Conservation (phyloP, 2,113 vertebrate genomes). For the Cyprinodon brontotheroides region DNA sequence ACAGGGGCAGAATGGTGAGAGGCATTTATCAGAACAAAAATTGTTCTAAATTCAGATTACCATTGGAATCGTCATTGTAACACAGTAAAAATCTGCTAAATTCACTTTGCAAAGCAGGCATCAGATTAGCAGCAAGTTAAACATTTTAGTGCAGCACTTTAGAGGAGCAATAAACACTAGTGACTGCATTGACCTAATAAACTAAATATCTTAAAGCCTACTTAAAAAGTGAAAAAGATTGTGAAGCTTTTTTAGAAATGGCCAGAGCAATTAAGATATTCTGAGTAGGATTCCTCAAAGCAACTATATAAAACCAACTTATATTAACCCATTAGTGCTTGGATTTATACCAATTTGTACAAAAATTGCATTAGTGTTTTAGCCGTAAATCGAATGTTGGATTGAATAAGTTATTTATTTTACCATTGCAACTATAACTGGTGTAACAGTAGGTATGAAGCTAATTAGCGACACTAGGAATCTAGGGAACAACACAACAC, state of each 20-base stretch:
- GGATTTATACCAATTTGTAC: too few relatives aligned
- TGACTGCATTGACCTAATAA: not conserved
- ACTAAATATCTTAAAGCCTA: not conserved
- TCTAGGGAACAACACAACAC: too few relatives aligned
- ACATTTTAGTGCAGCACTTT: not conserved
- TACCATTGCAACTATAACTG: too few relatives aligned
- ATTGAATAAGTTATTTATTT: too few relatives aligned
- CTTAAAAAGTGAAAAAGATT: not conserved
- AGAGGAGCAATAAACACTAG: not conserved
- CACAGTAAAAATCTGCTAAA: not conserved
- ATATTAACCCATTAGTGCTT: too few relatives aligned
- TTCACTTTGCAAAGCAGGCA: not conserved
- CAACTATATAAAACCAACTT: not conserved
- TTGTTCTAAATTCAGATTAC: not conserved
- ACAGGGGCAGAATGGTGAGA: not conserved
- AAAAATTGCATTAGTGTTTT: too few relatives aligned
- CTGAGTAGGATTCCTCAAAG: not conserved
- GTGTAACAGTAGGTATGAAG: too few relatives aligned
- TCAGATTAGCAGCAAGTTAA: not conserved
- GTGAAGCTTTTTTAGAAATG: not conserved
- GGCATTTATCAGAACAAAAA: not conserved
- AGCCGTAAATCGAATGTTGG: too few relatives aligned
- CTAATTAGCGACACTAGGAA: too few relatives aligned
- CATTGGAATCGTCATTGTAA: not conserved
- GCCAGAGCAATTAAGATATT: not conserved